These are phyloP conservation scores for Anguilla japonica DNA, from an alignment of 2,113 vertebrate species.

Conservation along the genomic window DNA sequence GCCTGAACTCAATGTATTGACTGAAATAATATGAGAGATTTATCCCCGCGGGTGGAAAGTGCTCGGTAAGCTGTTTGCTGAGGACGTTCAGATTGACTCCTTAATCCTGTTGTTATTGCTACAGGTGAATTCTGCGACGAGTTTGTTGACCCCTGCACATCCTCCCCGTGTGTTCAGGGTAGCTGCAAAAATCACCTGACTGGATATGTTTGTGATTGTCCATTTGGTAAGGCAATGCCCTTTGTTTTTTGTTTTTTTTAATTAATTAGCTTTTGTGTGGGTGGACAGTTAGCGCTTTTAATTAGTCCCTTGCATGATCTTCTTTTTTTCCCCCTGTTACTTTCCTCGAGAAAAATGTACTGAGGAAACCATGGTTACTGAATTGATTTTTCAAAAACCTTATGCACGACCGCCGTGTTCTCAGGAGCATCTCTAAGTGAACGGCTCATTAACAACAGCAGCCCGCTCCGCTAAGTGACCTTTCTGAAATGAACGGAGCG, in stretches of 20 bases:
- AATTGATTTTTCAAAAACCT: background rate
- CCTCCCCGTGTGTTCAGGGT: conserved; percentile 63
- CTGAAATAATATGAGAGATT: conserved; percentile 8
- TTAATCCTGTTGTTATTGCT: conserved; percentile 13
- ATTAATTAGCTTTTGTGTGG: too few species aligned
- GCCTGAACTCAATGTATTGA: background rate
- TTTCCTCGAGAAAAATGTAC: background rate
- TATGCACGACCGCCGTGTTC: background rate
- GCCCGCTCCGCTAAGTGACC: background rate
- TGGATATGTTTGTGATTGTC: conserved; percentile 69
- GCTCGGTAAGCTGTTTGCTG: background rate
- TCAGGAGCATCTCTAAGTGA: background rate
- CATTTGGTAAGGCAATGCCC: conserved; percentile 64
- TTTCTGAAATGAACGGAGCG: background rate
- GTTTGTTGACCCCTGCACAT: conserved; percentile 61
- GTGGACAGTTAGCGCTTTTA: too few species aligned
- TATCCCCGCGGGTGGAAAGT: background rate
- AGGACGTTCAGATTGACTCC: background rate
- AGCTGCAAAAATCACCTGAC: conserved; percentile 58
- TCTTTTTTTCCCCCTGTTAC: background rate
- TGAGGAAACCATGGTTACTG: background rate
- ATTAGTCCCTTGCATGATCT: too few species aligned
- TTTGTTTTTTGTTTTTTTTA: too few species aligned
- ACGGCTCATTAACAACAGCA: background rate
- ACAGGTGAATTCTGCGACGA: conserved; percentile 60